Conservation (phyloP, 1,140 invertebrate genomes). For the Cotesia glomerata region DNA sequence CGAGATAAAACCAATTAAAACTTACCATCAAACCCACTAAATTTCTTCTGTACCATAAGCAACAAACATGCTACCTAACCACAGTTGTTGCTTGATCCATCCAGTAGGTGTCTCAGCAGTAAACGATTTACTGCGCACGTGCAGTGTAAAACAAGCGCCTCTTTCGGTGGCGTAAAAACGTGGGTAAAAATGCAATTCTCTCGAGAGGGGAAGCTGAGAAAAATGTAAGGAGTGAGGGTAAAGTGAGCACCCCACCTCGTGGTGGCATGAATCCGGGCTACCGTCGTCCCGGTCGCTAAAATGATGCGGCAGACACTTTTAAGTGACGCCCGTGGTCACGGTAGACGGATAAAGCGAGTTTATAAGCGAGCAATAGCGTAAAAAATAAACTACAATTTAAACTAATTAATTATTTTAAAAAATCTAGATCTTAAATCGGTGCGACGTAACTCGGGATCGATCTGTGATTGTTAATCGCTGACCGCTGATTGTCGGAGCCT, state of each 20-base stretch:
- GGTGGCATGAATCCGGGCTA: slow-evolving; percentile 15
- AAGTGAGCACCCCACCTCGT: slow-evolving; percentile 22
- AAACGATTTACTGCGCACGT: slow-evolving; percentile 2
- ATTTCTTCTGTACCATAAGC: no score
- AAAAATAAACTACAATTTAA: no score
- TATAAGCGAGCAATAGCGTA: neutral
- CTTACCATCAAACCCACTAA: no score
- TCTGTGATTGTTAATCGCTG: no score
- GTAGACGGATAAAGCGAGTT: slow-evolving; percentile 16
- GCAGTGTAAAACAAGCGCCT: neutral
- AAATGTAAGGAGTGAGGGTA: neutral
- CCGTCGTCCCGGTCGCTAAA: slow-evolving; percentile 23
- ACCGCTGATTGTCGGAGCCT: neutral
- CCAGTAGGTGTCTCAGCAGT: no score
- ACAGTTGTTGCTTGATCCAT: no score
- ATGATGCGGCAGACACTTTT: slow-evolving; percentile 34
- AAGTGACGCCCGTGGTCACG: slow-evolving; percentile 35
- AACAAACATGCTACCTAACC: no score
- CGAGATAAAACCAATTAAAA: no score
- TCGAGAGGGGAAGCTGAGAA: neutral
- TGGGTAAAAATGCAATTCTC: neutral
- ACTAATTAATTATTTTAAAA: no score
- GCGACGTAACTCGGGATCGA: no score
- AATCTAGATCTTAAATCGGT: no score
- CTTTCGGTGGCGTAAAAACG: neutral